Base-by-base conservation (phyloP, 2,113 vertebrate species). In the Podarcis muralis region DNA sequence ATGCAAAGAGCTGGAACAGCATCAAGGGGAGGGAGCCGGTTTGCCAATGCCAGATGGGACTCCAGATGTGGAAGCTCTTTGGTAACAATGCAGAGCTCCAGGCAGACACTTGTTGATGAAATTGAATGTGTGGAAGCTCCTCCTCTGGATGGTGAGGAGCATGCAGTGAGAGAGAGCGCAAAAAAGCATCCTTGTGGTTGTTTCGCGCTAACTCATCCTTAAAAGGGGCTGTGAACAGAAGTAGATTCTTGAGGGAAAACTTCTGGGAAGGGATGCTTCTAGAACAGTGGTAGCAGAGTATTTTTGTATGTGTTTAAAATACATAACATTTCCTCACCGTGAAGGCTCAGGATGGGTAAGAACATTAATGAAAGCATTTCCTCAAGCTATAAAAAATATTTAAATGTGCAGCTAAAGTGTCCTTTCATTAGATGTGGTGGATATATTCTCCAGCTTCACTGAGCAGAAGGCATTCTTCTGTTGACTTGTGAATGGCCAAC, bases 141-240 rank as follows among this genome's bases (percentile, higher is more conserved):
- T 23, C n/a, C 6, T 25, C 1, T 80, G 81, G 11, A 48, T 62
- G 18, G 25, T 37, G 32, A 79, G 27, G 57, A 57, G 53, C 20
- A 0, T 0, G 6, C 4, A 25, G 74, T 23, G 20, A 87, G 35
- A 0, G 0, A 32, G 0, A 35, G 5, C 18, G 6, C 8, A 5
- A 40, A 71, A 18, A 25, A 62, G 40, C 5, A 20, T 66, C 23
- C 32, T 48, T 13, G 48, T 40, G 11, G 7, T 84, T 32, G 20
- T 11, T 22, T 20, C 25, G 11, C 30, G 25, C 25, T 6, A 30
- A 9, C 25, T 16, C 22, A 6, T 79, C 27, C 16, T 20, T 48
- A n/a, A 23, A 18, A 66, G 20, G 53, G 69, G 2, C 8, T 12
- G 4, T 20, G 66, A 27, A n/a, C 5, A 68, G 65, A 71, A 83